A percentile compares a stretch with the other conserved stretches of the same genome.
Conservation (phyloP, 2,113 vertebrate species). For the Pelecanoides urinatrix region DNA sequence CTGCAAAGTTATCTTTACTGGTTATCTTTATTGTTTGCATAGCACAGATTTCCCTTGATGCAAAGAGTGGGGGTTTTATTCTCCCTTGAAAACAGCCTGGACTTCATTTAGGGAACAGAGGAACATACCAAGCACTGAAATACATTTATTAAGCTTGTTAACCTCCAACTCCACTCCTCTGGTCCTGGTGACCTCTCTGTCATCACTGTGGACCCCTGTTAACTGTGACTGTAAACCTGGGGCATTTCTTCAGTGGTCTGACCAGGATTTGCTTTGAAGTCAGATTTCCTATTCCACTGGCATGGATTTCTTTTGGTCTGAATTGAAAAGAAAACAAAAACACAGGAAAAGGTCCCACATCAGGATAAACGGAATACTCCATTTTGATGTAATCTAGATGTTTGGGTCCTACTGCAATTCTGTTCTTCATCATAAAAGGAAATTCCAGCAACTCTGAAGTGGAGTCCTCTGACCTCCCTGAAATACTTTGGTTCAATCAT, state of each 20-base stretch:
- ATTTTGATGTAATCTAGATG: not conserved
- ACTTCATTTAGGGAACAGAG: not conserved
- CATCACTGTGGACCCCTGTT: not conserved
- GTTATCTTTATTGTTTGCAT: slow-evolving; percentile 22
- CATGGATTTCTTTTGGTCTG: not conserved
- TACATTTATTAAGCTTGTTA: not conserved
- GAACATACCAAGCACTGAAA: not conserved
- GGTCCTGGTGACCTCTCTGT: not conserved
- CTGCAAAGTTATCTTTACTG: not conserved
- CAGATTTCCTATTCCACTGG: not conserved
- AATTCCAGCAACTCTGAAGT: slow-evolving; percentile 15
- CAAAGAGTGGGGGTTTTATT: not conserved
- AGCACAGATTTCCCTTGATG: not conserved
- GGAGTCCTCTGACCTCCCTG: not conserved
- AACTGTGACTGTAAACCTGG: not conserved
- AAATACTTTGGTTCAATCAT: not conserved
- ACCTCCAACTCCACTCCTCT: not conserved
- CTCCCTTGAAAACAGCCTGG: not conserved
- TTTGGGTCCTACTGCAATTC: not conserved
- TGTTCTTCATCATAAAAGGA: not conserved
- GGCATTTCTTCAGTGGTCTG: not conserved
- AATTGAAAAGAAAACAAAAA: slow-evolving; percentile 4
- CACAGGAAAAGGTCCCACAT: slow-evolving; percentile 7
- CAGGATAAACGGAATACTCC: not conserved
- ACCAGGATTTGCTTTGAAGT: not conserved